Evolutionary conservation across 2,888 invertebrate genomes (phyloP).

Genomic region (Melinaea menophilus): DNA sequence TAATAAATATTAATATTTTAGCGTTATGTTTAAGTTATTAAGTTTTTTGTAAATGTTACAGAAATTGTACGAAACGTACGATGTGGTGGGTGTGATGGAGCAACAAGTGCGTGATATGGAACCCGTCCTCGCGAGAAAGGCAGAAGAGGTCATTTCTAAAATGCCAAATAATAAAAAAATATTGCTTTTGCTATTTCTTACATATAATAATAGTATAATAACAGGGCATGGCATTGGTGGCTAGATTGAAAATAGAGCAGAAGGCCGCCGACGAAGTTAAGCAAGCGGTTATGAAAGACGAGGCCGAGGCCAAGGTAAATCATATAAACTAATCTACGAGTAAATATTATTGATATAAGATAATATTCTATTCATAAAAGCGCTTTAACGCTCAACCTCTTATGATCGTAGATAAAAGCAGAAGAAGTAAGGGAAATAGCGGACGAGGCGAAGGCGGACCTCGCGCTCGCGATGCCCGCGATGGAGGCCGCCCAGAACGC

Average conservation of each 20-base stretch:
- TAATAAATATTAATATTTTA: neutral
- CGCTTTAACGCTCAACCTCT: too few species aligned
- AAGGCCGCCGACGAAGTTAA: constrained; percentile 89
- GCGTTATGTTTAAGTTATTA: neutral
- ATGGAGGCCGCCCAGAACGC: constrained; percentile 91
- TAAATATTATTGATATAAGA: too few species aligned
- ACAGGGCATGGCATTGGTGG: constrained; percentile 83
- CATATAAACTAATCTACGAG: neutral
- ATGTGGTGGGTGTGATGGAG: constrained; percentile 90
- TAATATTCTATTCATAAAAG: too few species aligned
- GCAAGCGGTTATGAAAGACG: constrained; percentile 87
- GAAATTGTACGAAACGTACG: constrained; percentile 90
- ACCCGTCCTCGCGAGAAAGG: constrained; percentile 87
- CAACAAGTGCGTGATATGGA: constrained; percentile 88
- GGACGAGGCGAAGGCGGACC: constrained; percentile 91
- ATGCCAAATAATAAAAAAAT: neutral
- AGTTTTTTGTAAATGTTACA: constrained; percentile 36
- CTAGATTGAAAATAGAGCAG: constrained; percentile 87
- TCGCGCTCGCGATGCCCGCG: constrained; percentile 92
- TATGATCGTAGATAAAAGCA: constrained; percentile 82
- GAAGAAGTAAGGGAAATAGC: constrained; percentile 89
- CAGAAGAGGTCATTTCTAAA: constrained; percentile 73
- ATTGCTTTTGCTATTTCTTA: too few species aligned
- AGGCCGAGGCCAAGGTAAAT: constrained; percentile 86
- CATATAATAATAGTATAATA: constrained; percentile 37